phyloP scores from a whole-genome alignment of 2,797 vertebrate genomes.

The Notolabrus celidotus region DNA sequence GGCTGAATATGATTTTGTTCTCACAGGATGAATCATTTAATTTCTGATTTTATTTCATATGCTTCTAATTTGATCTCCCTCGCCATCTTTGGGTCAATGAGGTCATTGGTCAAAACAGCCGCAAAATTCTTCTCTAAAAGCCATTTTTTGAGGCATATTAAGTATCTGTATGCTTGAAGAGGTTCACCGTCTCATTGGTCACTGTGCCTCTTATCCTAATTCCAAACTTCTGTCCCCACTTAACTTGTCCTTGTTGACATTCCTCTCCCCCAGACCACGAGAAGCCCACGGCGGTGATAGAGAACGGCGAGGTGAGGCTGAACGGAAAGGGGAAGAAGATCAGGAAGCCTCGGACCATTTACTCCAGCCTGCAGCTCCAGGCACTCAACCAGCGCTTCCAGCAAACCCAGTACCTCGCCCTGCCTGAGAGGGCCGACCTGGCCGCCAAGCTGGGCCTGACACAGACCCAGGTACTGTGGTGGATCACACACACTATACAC shows the following conservation, averaged over 20 bases:
- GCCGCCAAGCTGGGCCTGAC: constrained; percentile 92
- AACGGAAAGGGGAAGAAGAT: constrained; percentile 91
- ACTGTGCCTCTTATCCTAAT: too few species aligned
- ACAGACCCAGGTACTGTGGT: constrained; percentile 90
- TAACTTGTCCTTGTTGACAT: neutral
- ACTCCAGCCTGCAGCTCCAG: constrained; percentile 93
- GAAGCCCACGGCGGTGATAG: constrained; percentile 79
- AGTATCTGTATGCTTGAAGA: too few species aligned
- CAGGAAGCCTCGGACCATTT: constrained; percentile 93
- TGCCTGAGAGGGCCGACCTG: constrained; percentile 92
- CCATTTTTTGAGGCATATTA: too few species aligned
- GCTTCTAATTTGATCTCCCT: too few species aligned
- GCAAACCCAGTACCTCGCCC: constrained; percentile 94
- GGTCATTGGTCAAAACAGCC: too few species aligned
- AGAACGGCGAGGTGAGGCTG: constrained; percentile 86
- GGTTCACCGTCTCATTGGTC: neutral
- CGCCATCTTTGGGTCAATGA: too few species aligned
- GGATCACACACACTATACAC: too few species aligned
- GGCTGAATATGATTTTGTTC: too few species aligned
- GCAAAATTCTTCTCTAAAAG: too few species aligned
- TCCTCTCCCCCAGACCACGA: constrained; percentile 80
- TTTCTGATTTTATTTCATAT: too few species aligned
- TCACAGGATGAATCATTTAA: too few species aligned
- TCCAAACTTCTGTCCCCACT: neutral
- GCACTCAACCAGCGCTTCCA: constrained; percentile 95